phyloP scores from a whole-genome alignment of 2,113 vertebrate genomes.

The Todiramphus saurophagus region DNA sequence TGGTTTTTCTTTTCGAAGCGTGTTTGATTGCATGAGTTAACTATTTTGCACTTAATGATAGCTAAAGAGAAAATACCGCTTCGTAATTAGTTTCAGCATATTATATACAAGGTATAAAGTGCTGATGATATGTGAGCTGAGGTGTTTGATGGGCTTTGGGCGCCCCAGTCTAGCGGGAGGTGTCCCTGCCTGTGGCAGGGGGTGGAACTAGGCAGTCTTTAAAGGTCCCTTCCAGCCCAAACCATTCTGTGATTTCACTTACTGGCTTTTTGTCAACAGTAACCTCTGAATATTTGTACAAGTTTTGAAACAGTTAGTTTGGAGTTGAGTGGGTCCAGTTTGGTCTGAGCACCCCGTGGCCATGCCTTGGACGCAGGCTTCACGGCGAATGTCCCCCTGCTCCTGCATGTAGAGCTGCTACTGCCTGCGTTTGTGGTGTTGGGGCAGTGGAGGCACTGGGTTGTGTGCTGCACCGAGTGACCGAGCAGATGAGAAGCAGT shows the following conservation, averaged over 20 bases:
- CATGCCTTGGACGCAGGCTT: accelerated
- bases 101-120: not conserved
- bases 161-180: not conserved
- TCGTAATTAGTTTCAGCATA: not conserved
- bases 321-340: not conserved
- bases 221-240: not conserved
- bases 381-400: accelerated
- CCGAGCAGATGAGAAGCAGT: accelerated
- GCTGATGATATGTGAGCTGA: not conserved
- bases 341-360: not conserved
- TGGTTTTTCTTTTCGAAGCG: not conserved
- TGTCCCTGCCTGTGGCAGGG: not conserved
- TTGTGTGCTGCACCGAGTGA: not conserved
- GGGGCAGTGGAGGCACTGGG: not conserved
- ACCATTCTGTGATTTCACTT: not conserved
- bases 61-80: not conserved
- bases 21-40: not conserved
- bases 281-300: not conserved
- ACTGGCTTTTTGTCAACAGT: not conserved
- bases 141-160: not conserved
- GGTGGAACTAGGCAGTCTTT: not conserved
- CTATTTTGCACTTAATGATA: not conserved
- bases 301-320: not conserved
- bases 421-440: not conserved
- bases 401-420: too few species aligned